phyloP scores from a whole-genome alignment of 2,113 vertebrate genomes.

The Felis chaus region DNA sequence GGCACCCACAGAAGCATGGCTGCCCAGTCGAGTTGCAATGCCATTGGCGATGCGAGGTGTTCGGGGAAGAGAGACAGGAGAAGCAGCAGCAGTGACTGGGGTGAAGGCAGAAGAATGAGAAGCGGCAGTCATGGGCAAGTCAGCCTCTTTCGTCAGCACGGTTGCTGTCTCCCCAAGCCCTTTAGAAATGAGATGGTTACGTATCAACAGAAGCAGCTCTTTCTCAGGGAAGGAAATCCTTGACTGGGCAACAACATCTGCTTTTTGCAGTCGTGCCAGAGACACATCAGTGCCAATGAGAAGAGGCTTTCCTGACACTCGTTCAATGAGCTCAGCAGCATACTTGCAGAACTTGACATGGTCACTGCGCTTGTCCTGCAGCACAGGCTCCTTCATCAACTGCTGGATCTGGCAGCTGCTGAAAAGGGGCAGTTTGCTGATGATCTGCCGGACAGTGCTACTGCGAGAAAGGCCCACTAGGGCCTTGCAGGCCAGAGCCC shows the following conservation, averaged over 20 bases:
- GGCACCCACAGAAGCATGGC: constrained; percentile 86
- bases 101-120: constrained; percentile 91
- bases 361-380: constrained; percentile 99
- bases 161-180: constrained; percentile 94
- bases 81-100: constrained; percentile 87
- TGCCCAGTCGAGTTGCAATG: constrained; percentile 89
- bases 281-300: constrained; percentile 97
- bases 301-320: constrained; percentile 96
- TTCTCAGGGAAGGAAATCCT: constrained; percentile 98
- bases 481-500: constrained; percentile 95
- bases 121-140: constrained; percentile 94
- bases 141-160: constrained; percentile 94
- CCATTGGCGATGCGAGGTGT: constrained; percentile 95
- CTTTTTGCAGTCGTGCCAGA: constrained; percentile 95
- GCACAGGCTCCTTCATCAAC: constrained; percentile 98
- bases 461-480: constrained; percentile 96
- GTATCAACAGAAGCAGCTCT: constrained; percentile 95
- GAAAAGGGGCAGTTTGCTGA: constrained; percentile 98
- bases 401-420: constrained; percentile 99
- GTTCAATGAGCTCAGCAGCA: constrained; percentile 95
- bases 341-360: constrained; percentile 99
- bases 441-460: constrained; percentile 95
- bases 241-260: constrained; percentile 98
- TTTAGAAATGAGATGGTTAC: constrained; percentile 98
- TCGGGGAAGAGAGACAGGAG: constrained; percentile 91